A percentile compares a stretch with the other conserved stretches of the same genome.
phyloP scores from a whole-genome alignment of 2,113 vertebrate species.

The Lonchura striata region DNA sequence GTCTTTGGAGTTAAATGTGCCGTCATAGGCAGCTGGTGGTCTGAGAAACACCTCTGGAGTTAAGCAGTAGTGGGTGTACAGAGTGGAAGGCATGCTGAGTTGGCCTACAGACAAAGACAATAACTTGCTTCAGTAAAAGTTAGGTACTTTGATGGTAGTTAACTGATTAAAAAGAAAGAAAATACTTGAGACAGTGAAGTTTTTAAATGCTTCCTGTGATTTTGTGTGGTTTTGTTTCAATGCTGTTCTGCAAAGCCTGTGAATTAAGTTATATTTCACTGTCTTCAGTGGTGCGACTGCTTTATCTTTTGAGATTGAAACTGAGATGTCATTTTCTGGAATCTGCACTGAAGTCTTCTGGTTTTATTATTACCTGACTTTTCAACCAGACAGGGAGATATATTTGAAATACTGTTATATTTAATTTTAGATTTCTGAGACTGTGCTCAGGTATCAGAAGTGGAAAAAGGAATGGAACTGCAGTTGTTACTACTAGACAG shows the following conservation, averaged over 20 bases:
- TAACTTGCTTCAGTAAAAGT: neutral
- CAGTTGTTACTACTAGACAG: neutral
- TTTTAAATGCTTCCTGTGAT: neutral
- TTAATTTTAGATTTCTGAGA: neutral
- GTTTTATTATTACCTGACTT: neutral
- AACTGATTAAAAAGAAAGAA: neutral
- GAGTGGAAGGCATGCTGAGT: fast-evolving
- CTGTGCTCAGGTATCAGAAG: neutral
- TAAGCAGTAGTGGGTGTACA: neutral
- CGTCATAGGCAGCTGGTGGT: neutral
- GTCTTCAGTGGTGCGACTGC: neutral
- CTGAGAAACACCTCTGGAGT: neutral
- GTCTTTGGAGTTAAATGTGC: neutral
- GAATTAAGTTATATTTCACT: neutral
- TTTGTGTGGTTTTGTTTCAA: neutral
- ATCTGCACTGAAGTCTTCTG: neutral
- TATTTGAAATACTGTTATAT: neutral
- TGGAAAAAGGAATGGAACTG: neutral
- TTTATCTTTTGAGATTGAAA: neutral
- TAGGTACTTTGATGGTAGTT: neutral
- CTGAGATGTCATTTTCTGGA: neutral
- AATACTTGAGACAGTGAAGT: neutral
- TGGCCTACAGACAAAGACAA: neutral
- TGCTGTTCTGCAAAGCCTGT: neutral
- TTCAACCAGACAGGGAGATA: neutral